These are phyloP conservation scores for Subanguina moxae DNA, from an alignment of 1,140 invertebrate species.

Conservation along the genomic window DNA sequence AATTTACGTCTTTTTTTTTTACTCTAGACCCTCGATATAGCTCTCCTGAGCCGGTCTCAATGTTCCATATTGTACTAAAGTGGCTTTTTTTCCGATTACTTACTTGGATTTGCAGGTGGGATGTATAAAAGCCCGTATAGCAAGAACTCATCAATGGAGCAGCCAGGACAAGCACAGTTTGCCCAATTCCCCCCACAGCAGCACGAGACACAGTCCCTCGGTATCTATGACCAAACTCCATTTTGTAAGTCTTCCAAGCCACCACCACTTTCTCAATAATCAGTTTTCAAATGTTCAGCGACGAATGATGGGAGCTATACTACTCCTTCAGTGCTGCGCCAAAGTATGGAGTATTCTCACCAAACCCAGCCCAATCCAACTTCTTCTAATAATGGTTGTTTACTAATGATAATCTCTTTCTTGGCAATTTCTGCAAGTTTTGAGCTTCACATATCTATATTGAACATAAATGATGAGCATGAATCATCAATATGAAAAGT, in stretches of 20 bases:
- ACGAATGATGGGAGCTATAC: slow-evolving; percentile 44
- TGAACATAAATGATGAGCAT: too few relatives aligned
- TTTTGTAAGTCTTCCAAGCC: slow-evolving; percentile 45
- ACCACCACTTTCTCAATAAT: not conserved
- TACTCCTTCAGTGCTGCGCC: slow-evolving; percentile 36
- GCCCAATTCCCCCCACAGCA: slow-evolving; percentile 10
- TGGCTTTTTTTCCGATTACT: too few relatives aligned
- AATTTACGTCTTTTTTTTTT: too few relatives aligned
- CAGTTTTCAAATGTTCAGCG: slow-evolving; percentile 28
- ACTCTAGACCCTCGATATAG: too few relatives aligned
- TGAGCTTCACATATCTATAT: too few relatives aligned
- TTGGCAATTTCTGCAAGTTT: too few relatives aligned
- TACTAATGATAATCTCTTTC: too few relatives aligned
- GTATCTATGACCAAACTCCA: slow-evolving; percentile 50
- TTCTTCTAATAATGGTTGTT: too few relatives aligned
- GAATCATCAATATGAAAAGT: too few relatives aligned
- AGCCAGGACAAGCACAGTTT: not conserved
- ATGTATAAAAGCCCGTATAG: not conserved
- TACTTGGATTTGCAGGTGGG: not conserved
- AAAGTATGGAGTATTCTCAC: slow-evolving; percentile 28
- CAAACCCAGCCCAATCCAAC: not conserved
- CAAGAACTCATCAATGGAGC: not conserved
- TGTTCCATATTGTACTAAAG: too few relatives aligned
- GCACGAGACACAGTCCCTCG: slow-evolving; percentile 13
- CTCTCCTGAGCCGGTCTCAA: too few relatives aligned